Conservation (phyloP, 2,113 vertebrate species). For the Atherinomorus stipes region DNA sequence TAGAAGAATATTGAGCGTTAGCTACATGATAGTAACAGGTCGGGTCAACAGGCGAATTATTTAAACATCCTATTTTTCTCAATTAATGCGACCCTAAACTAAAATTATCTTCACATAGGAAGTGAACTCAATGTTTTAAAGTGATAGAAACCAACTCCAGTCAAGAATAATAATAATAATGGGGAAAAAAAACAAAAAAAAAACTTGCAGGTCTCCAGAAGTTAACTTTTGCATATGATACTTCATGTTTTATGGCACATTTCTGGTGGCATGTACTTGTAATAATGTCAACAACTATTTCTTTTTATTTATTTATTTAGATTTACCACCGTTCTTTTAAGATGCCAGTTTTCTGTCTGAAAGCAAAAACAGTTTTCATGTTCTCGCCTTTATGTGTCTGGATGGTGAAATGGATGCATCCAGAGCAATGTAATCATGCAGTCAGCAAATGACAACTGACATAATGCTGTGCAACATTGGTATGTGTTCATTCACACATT, state of each 20-base stretch:
- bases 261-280: constrained; percentile 18
- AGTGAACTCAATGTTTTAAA: neutral
- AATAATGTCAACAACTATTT: constrained; percentile 11
- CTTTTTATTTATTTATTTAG: constrained; percentile 4
- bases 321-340: no score
- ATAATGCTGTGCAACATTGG: constrained; percentile 2
- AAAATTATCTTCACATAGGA: neutral
- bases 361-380: neutral
- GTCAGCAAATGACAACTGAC: constrained; percentile 19
- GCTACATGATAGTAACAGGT: constrained; percentile 42
- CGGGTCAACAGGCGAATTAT: constrained; percentile 19
- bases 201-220: neutral
- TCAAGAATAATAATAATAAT: no score
- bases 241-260: constrained; percentile 1
- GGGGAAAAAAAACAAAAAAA: no score
- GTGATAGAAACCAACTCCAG: neutral
- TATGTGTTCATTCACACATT: constrained; percentile 8
- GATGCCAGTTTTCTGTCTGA: constrained; percentile 5
- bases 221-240: constrained; percentile 9
- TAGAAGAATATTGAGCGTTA: constrained; percentile 19
- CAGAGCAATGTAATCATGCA: constrained; percentile 24
- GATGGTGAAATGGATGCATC: neutral
- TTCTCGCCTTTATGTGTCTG: neutral
- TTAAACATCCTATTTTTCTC: neutral
- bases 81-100: neutral